Percentiles rank a stretch among this genome's conserved stretches.
These are phyloP conservation scores for Calycopis cecrops DNA, from an alignment of 1,140 invertebrate genomes.

Conservation along the genomic window DNA sequence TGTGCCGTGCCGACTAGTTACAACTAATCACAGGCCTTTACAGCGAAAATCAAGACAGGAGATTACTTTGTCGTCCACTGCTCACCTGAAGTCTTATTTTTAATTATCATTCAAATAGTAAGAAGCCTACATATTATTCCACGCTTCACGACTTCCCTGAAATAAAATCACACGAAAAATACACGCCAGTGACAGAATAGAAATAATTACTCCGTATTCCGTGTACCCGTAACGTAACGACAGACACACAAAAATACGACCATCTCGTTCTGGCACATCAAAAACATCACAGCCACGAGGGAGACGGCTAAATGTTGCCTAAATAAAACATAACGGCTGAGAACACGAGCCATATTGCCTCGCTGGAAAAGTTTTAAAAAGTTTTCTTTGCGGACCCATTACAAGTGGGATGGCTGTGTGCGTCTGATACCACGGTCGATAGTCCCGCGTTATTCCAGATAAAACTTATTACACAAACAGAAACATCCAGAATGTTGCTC, in stretches of 20 bases:
- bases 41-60: too few relatives aligned
- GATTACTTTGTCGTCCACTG: too few relatives aligned
- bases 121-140: too few relatives aligned
- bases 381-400: slow-evolving; percentile 76
- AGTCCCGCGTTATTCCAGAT: slow-evolving; percentile 36
- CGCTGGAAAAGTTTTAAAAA: slow-evolving; percentile 76
- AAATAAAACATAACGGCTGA: slow-evolving; percentile 74
- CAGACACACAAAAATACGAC: slow-evolving; percentile 39
- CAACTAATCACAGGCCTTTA: too few relatives aligned
- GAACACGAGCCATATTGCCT: slow-evolving; percentile 76
- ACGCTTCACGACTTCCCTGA: slow-evolving; percentile 35
- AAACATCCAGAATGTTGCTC: slow-evolving; percentile 5
- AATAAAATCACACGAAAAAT: slow-evolving; percentile 64
- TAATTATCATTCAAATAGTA: too few relatives aligned
- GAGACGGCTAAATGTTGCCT: slow-evolving; percentile 61
- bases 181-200: slow-evolving; percentile 71
- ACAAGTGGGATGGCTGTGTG: slow-evolving; percentile 67
- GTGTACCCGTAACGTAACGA: slow-evolving; percentile 51
- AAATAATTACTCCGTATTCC: slow-evolving; percentile 74
- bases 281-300: slow-evolving; percentile 31
- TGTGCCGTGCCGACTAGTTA: too few relatives aligned
- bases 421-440: slow-evolving; percentile 63
- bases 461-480: slow-evolving; percentile 22
- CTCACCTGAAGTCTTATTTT: too few relatives aligned
- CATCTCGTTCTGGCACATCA: slow-evolving; percentile 35